A percentile compares a stretch with the other conserved stretches of the same genome.
phyloP scores from a whole-genome alignment of 2,888 invertebrate genomes.

The Pachydiplax longipennis region DNA sequence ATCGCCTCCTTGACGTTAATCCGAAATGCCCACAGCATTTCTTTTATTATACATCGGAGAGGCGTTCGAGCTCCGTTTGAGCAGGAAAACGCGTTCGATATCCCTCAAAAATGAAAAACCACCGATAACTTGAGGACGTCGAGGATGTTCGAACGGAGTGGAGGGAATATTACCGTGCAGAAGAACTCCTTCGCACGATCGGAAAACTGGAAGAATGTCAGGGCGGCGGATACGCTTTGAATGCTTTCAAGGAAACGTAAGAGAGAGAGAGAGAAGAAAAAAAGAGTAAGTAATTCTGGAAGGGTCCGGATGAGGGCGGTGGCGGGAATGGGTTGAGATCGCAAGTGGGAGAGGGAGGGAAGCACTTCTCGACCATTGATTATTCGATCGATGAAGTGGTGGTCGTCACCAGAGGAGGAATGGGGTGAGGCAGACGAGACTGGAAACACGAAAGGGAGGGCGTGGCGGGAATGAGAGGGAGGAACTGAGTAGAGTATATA shows the following conservation, averaged over 20 bases:
- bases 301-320: slow-evolving; percentile 19
- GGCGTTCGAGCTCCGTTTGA: too few species aligned
- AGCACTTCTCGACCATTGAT: slow-evolving; percentile 13
- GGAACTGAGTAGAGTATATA: background rate
- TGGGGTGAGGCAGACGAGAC: background rate
- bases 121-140: background rate
- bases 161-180: background rate
- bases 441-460: slow-evolving; percentile 13
- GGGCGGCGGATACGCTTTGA: background rate
- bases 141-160: background rate
- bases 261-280: background rate
- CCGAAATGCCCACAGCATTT: too few species aligned
- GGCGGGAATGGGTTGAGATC: background rate
- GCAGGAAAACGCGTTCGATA: too few species aligned
- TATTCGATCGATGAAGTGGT: slow-evolving; percentile 35
- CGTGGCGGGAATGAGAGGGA: slow-evolving; percentile 3
- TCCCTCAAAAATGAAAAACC: too few species aligned
- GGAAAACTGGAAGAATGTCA: background rate
- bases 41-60: too few species aligned
- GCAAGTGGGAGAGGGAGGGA: background rate
- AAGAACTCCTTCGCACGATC: background rate
- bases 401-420: slow-evolving; percentile 5
- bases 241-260: background rate
- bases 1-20: too few species aligned
- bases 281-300: slow-evolving; percentile 24